Evolutionary conservation across 2,888 invertebrate genomes (phyloP).

Genomic region (Morpho achilles): DNA sequence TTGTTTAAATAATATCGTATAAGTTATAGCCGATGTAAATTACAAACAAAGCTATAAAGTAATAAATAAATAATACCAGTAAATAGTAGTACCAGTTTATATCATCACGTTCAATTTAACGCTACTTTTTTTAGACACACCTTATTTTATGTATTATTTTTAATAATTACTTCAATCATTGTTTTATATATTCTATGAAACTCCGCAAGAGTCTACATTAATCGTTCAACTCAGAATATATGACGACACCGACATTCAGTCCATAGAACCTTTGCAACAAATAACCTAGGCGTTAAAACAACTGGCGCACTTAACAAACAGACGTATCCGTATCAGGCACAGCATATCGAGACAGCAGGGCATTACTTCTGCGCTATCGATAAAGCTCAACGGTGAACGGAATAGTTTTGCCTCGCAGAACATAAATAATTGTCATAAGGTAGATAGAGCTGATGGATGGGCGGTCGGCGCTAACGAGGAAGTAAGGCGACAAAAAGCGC

Average conservation of each 20-base stretch:
- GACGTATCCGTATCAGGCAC: conserved; percentile 77
- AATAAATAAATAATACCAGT: too few relatives aligned
- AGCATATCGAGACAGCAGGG: conserved; percentile 70
- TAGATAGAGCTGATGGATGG: conserved; percentile 74
- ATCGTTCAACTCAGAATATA: conserved; percentile 74
- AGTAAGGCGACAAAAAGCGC: conserved; percentile 41
- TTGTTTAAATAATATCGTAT: too few relatives aligned
- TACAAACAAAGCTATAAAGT: too few relatives aligned
- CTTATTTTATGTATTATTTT: too few relatives aligned
- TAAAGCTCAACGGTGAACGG: conserved; percentile 77
- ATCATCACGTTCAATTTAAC: too few relatives aligned
- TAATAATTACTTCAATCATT: too few relatives aligned
- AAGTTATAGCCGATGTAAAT: too few relatives aligned
- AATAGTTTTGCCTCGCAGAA: conserved; percentile 71
- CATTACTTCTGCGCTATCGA: conserved; percentile 77
- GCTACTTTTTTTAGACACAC: too few relatives aligned
- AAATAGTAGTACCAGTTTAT: too few relatives aligned
- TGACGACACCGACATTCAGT: conserved; percentile 73
- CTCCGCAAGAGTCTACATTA: conserved; percentile 70
- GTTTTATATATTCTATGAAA: conserved; percentile 37
- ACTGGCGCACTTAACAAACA: conserved; percentile 77
- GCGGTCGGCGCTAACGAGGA: conserved; percentile 59
- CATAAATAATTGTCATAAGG: conserved; percentile 79
- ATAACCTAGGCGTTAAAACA: conserved; percentile 77
- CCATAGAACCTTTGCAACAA: conserved; percentile 69